Evolutionary conservation across 2,888 invertebrate species (phyloP).

Genomic region (Byasa hedistus): DNA sequence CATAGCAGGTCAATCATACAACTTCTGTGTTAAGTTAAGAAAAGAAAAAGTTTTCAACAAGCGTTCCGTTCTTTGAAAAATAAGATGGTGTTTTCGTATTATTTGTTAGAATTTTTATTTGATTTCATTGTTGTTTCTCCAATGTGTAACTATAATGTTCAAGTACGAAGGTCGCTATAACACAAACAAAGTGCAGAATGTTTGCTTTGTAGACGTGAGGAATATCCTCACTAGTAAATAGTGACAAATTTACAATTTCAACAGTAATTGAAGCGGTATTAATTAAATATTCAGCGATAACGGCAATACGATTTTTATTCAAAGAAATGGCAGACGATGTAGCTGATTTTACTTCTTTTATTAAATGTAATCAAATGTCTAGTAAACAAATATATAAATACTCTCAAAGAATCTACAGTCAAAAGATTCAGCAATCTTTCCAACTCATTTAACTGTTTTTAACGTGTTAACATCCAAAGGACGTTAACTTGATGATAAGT

Average conservation of each 20-base stretch:
- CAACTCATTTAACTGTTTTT: no score
- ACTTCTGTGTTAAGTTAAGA: not conserved
- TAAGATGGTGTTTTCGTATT: not conserved
- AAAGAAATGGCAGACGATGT: not conserved
- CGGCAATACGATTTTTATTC: not conserved
- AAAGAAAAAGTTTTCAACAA: not conserved
- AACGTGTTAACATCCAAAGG: no score
- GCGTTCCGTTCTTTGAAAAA: not conserved
- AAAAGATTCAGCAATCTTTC: no score
- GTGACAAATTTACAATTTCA: not conserved
- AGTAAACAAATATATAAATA: no score
- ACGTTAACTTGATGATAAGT: not conserved
- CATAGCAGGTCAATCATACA: not conserved
- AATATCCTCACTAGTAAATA: not conserved
- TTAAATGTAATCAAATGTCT: no score
- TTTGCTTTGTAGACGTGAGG: not conserved
- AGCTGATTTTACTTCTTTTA: conserved; percentile 1
- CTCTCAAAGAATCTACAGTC: no score
- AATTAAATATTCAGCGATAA: not conserved
- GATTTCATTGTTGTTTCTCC: not conserved
- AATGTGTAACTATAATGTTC: not conserved
- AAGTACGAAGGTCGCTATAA: not conserved
- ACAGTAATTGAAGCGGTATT: not conserved
- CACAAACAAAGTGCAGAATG: not conserved
- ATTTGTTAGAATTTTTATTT: not conserved